A percentile compares a stretch with the other conserved stretches of the same genome.
Conservation (phyloP, 2,113 vertebrate species). For the Caracal caracal region DNA sequence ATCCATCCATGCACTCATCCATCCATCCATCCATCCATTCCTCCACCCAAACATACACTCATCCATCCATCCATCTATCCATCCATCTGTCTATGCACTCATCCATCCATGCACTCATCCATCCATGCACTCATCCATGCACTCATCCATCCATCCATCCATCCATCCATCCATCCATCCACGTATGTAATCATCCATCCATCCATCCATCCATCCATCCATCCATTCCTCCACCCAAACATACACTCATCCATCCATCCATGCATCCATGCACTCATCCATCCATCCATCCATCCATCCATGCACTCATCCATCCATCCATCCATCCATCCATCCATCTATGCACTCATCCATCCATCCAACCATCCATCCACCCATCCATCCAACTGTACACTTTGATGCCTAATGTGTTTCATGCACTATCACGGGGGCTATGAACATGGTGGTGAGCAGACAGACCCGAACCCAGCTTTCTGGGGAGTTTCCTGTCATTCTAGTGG, state of each 20-base stretch:
- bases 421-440: background rate
- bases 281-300: fast-evolving
- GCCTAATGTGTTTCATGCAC: background rate
- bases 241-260: background rate
- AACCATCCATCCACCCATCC: background rate
- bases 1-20: background rate
- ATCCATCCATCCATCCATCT: background rate
- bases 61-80: fast-evolving
- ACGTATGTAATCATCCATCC: background rate
- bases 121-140: fast-evolving
- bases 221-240: too few relatives aligned
- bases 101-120: too few relatives aligned
- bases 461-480: background rate
- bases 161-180: background rate
- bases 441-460: background rate
- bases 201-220: background rate
- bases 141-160: too few relatives aligned
- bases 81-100: fast-evolving
- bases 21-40: background rate
- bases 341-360: too few relatives aligned
- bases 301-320: background rate
- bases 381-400: background rate
- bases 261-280: too few relatives aligned
- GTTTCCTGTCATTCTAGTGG: background rate
- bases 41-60: fast-evolving